Conservation (phyloP, 2,797 vertebrate genomes). For the Heteromormyrus szaboi region DNA sequence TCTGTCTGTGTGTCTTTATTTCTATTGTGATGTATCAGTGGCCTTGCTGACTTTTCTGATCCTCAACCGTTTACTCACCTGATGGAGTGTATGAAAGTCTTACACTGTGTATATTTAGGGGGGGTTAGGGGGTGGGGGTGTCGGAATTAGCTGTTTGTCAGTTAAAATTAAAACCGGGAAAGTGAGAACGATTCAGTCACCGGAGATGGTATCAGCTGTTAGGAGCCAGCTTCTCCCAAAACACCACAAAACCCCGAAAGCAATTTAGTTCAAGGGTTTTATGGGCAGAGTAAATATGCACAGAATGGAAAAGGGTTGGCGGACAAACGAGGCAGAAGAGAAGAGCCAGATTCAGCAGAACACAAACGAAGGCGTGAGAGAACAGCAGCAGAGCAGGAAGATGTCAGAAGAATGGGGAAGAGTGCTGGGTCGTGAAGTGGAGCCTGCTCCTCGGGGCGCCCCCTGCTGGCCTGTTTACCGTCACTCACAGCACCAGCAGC, state of each 20-base stretch:
- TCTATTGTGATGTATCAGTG: neutral
- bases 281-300: neutral
- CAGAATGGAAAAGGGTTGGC: neutral
- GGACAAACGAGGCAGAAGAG: neutral
- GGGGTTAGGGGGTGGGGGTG: neutral
- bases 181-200: neutral
- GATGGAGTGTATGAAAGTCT: neutral
- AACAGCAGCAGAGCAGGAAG: neutral
- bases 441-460: neutral
- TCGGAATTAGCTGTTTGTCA: neutral
- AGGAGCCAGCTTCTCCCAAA: neutral
- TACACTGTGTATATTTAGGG: neutral
- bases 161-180: neutral
- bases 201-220: neutral
- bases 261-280: slow-evolving; percentile 16
- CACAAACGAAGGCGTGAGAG: neutral
- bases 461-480: neutral
- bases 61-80: neutral
- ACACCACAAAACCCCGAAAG: neutral
- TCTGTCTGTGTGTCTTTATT: neutral
- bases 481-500: neutral
- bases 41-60: neutral
- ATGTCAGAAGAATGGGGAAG: neutral
- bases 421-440: neutral
- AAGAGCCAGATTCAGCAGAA: neutral